Evolutionary conservation across 2,797 vertebrate species (phyloP).

Genomic region (Coranthus polyacanthus): DNA sequence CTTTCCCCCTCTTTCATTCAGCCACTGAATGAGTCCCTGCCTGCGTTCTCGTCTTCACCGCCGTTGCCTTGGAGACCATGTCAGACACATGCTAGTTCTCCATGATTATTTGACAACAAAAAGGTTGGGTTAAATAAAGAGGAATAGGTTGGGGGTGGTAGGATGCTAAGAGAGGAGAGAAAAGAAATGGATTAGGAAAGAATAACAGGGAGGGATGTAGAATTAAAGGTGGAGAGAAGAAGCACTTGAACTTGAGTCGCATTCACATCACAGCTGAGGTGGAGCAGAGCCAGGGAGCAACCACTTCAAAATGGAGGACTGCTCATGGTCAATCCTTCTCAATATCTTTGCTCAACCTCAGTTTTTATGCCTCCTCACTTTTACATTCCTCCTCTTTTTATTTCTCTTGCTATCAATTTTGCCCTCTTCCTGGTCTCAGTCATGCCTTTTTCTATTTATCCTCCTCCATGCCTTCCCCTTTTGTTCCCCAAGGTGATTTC

Average conservation of each 20-base stretch:
- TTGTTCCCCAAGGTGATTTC: constrained; percentile 31
- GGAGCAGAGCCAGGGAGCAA: constrained; percentile 52
- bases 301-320: constrained; percentile 69
- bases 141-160: constrained; percentile 53
- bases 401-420: constrained; percentile 6
- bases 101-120: constrained; percentile 92
- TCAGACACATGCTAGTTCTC: constrained; percentile 94
- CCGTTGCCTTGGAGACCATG: constrained; percentile 93
- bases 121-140: constrained; percentile 82
- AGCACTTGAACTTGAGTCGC: constrained; percentile 70
- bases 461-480: constrained; percentile 19
- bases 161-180: constrained; percentile 64
- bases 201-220: constrained; percentile 39
- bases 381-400: constrained; percentile 10
- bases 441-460: constrained; percentile 14
- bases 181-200: constrained; percentile 60
- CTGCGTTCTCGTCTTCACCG: constrained; percentile 89
- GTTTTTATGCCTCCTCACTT: constrained; percentile 16
- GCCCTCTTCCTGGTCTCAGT: neutral
- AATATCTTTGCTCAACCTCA: constrained; percentile 28
- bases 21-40: constrained; percentile 88
- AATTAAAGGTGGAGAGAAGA: constrained; percentile 57
- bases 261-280: constrained; percentile 54
- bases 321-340: constrained; percentile 51
- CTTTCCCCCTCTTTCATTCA: constrained; percentile 84